phyloP scores from a whole-genome alignment of 2,113 vertebrate genomes.

The Ammodytes marinus region DNA sequence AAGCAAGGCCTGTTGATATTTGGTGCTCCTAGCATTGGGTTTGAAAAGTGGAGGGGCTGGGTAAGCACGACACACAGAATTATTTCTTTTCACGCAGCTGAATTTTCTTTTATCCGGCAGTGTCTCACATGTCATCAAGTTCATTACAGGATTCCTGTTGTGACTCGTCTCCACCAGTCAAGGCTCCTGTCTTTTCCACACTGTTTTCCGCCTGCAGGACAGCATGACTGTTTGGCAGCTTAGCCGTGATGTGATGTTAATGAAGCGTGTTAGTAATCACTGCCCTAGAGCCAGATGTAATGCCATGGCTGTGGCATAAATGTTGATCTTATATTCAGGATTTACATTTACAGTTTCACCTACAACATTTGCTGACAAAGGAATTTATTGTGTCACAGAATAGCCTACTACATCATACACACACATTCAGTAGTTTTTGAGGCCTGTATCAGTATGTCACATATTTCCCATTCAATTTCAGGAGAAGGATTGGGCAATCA shows the following conservation, averaged over 20 bases:
- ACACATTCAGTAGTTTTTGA: conserved; percentile 17
- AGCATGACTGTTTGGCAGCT: conserved; percentile 43
- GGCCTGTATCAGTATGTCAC: conserved; percentile 12
- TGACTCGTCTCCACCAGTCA: conserved; percentile 28
- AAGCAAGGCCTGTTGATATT: conserved; percentile 14
- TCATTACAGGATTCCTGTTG: conserved; percentile 28
- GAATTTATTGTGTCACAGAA: conserved; percentile 1
- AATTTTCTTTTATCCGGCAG: conserved; percentile 1
- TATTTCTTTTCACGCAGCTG: not conserved
- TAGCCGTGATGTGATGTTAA: conserved; percentile 44
- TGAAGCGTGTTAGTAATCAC: conserved; percentile 41
- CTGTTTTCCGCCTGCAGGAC: conserved; percentile 8
- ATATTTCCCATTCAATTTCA: not conserved
- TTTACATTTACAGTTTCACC: not conserved
- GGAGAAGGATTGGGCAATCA: not conserved
- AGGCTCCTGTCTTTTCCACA: conserved; percentile 22
- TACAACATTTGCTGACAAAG: conserved; percentile 9
- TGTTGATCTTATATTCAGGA: not conserved
- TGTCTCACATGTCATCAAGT: conserved; percentile 27
- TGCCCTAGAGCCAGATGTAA: conserved; percentile 33
- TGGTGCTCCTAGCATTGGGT: conserved; percentile 15
- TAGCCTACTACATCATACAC: not conserved
- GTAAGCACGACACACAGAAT: not conserved
- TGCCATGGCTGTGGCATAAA: conserved; percentile 18
- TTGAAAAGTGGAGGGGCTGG: not conserved